Conservation (phyloP, 2,888 invertebrate genomes). For the Xanthorhoe spadicearia region DNA sequence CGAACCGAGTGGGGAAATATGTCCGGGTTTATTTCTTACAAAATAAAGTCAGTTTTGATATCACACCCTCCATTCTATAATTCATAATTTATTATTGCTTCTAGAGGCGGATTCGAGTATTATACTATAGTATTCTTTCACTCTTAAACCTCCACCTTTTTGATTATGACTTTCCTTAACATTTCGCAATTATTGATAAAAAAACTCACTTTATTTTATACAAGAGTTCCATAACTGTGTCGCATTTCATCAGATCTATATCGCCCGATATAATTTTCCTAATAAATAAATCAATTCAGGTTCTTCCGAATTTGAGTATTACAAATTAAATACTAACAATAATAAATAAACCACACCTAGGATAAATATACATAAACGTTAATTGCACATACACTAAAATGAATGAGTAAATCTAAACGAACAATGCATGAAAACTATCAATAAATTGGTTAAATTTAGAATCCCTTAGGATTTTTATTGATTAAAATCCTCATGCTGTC, state of each 20-base stretch:
- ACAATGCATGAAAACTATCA: slow-evolving; percentile 67
- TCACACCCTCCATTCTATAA: background rate
- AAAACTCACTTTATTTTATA: slow-evolving; percentile 33
- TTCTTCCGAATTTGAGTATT: slow-evolving; percentile 47
- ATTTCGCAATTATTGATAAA: slow-evolving; percentile 3
- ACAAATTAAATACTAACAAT: slow-evolving; percentile 48
- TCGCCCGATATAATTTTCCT: slow-evolving; percentile 73
- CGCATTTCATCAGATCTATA: slow-evolving; percentile 46
- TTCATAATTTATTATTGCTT: slow-evolving; percentile 37
- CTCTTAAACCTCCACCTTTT: slow-evolving; percentile 34
- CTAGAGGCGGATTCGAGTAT: slow-evolving; percentile 36
- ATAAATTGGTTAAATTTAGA: slow-evolving; percentile 41
- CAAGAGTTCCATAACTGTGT: slow-evolving; percentile 38
- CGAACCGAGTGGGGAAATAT: slow-evolving; percentile 36
- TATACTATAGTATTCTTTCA: slow-evolving; percentile 24
- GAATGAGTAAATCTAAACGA: slow-evolving; percentile 71
- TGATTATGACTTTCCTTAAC: slow-evolving; percentile 17
- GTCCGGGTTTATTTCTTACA: slow-evolving; percentile 21
- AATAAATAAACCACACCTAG: slow-evolving; percentile 72
- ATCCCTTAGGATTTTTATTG: slow-evolving; percentile 54
- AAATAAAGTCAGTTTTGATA: slow-evolving; percentile 41
- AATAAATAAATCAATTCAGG: slow-evolving; percentile 81
- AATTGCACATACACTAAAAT: slow-evolving; percentile 81
- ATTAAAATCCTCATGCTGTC: slow-evolving; percentile 66
- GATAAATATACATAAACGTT: slow-evolving; percentile 69